phyloP scores from a whole-genome alignment of 2,797 vertebrate genomes.

The Ibycter americanus region DNA sequence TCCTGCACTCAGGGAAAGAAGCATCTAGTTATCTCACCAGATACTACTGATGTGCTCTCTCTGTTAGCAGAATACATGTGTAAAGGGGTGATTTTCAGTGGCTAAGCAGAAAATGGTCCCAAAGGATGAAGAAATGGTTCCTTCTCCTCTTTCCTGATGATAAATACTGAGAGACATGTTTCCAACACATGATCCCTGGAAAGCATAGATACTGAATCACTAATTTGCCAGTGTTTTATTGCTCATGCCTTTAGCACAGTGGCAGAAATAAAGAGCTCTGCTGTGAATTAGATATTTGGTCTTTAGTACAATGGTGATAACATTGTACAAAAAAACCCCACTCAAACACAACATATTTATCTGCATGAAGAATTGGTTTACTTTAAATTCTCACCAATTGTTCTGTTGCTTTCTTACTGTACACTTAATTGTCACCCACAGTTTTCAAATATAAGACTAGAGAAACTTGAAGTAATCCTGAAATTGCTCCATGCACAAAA shows the following conservation, averaged over 20 bases:
- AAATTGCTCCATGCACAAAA: not conserved
- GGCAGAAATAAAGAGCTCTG: not conserved
- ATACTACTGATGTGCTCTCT: not conserved
- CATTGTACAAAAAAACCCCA: accelerated
- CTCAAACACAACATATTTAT: not conserved
- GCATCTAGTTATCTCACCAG: not conserved
- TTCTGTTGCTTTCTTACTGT: not conserved
- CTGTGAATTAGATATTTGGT: not conserved
- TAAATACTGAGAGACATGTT: not conserved
- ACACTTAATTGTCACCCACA: not conserved
- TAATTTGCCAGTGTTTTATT: not conserved
- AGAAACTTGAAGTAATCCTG: not conserved
- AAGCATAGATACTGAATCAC: not conserved
- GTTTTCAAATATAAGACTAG: not conserved
- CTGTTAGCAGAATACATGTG: not conserved
- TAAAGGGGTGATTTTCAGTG: not conserved
- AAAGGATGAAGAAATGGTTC: not conserved
- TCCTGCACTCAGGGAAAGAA: not conserved
- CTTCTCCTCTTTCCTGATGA: not conserved
- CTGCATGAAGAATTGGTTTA: not conserved
- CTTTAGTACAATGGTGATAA: not conserved
- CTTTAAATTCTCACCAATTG: not conserved
- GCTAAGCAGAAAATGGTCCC: not conserved
- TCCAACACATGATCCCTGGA: not conserved
- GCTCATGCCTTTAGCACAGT: not conserved